Base-by-base conservation (phyloP, 1,140 invertebrate species). In the Trissolcus basalis region DNA sequence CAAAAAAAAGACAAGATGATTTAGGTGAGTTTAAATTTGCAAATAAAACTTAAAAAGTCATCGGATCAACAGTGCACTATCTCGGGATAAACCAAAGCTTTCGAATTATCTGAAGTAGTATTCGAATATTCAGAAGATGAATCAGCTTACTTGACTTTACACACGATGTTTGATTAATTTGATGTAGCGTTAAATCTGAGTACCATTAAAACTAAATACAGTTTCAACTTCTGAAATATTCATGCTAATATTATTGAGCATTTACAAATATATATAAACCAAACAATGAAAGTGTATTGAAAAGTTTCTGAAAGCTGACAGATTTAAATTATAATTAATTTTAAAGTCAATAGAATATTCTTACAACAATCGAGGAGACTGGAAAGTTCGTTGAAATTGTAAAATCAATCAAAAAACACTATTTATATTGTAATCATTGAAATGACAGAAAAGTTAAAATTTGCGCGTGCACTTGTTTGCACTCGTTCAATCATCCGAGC, bases 81-180 rank as follows among this genome's bases (percentile, higher is more conserved):
- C 45, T 60, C 44, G 8, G 48, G 54, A 71, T 55, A 56, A 13
- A 48, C 10, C 43, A 54, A 50, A 13, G 33, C 80, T 81, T 79
- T 53, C 65, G 15, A 67, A 60, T 54, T 56, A 64, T 53, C 50
- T 61, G 59, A 73, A 39, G n/a, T 27, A 72, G 60, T 71, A 74
- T 65, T 74, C 48, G 69, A 71, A 80, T 80, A 73, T 59, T 79
- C 58, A 4, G 67, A 65, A 39, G 59, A 77, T 82, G 82, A 83
- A 54, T 83, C 82, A 82, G 65, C 70, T 54, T 60, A 54, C 53
- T 43, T 41, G 36, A 39, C 36, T n/a, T 2, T n/a, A 39, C 9
- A 11, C 1, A 2, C 3, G 36, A 39, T 35, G 36, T 9, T n/a
- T 9, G 2, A 39, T 39, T 3, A 39, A 39, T 9, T 39, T 39